Evolutionary conservation across 2,113 vertebrate genomes (phyloP), one percentile per base, ranked within the genome.

Genomic region (Odontophorus gujanensis): DNA sequence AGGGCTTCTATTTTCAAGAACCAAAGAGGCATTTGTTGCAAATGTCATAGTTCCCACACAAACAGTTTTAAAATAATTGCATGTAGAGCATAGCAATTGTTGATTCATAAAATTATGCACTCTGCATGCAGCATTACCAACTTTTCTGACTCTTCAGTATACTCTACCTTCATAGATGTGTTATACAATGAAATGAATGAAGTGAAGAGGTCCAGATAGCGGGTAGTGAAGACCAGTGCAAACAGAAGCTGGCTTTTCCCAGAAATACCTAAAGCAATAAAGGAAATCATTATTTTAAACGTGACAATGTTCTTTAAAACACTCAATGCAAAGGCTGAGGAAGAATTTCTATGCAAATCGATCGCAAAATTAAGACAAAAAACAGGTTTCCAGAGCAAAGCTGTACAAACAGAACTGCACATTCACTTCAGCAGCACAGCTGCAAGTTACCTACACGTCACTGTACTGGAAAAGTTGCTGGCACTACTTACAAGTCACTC

Each of bases 241-340:
- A 99, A 99, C 79, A 99, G 98, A 95, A 99, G 97, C 98, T 99
- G 99, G 96, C 99, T 99, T 98, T 99, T 99, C 74, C 99, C 99
- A 92, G 99, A 99, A 97, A 99, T 99, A 97, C 99, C 99, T 99
- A 83, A 87, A 97, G 89, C 53, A 65, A 97, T 53, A 90, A 91
- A 97, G 93, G 96, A 95, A 79, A 81, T 34, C 89, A 91, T 98
- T 89, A 96, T 81, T 95, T 45, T 81, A 47, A 79, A 86, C 85
- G 48, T 3, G 19, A 57, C 43, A 26, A 68, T 30, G 42, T 59
- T 59, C 53, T 76, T 77, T 36, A 24, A 51, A 72, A 85, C 14
- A 92, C 22, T 67, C 36, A 14, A 59, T 78, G 69, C n/a, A 6
- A 9, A 55, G 43, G 20, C 69, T 47, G 40, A 89, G 47, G 80